Base-by-base conservation (phyloP, 2,113 vertebrate species). In the Ovibos moschatus region DNA sequence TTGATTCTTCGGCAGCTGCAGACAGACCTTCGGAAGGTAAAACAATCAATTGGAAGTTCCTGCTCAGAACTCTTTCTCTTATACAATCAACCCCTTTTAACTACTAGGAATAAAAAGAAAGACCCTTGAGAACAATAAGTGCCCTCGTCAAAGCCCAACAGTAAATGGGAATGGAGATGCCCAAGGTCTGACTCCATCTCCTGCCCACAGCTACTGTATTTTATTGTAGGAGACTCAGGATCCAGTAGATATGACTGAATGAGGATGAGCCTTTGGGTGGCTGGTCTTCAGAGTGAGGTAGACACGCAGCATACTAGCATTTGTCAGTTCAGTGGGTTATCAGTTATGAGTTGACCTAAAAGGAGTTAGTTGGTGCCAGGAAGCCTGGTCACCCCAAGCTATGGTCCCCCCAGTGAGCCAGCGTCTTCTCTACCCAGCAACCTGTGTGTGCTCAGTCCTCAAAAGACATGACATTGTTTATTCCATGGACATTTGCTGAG, bases 1-100 rank as follows among this genome's bases (percentile, higher is more conserved):
- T 98, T 99, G 97, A 99, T 99, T 97, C 99, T 99, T 89, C 99
- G 99, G 87, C 99, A 99, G 92, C 99, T 99, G 82, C 99, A 99
- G 98, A 99, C 99, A 0, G 99, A 99, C 98, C 99, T 99, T 95
- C 99, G 99, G 95, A 99, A 99, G 99, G 99, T 99, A 98, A 98
- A 57, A 82, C 45, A 28, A 19, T 13, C 12, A 4, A 3, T 60
- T 47, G 30, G 6, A 0, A 19, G 17, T 13, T n/a, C 10, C 0
- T 2, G 2, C 3, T 21, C 62, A 15, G 60, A 79, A 28, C 12
- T 5, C 28, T 45, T n/a, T 40, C 16, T 51, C 25, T 13, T 13
- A 33, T 15, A 45, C 33, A 19, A 0, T 43, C 51, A 8, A 3
- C 19, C 16, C n/a, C 58, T 45, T 82, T n/a, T 47, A n/a, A 47